These are phyloP conservation scores for Limnephilus lunatus DNA, from an alignment of 2,888 invertebrate genomes.

Conservation along the genomic window DNA sequence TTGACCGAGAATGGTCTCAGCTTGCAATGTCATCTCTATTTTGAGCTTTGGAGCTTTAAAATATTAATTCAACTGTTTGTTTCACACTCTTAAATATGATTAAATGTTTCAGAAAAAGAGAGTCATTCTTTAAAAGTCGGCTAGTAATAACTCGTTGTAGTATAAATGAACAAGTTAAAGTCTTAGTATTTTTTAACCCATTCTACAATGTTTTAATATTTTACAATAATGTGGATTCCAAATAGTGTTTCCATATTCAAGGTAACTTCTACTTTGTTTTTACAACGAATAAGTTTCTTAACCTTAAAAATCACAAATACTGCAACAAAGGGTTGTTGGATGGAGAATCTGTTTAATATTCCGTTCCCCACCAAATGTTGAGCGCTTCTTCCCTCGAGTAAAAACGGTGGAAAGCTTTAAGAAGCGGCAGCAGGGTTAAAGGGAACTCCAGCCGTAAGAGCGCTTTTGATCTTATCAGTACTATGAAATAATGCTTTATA, in stretches of 20 bases:
- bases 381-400: slow-evolving; percentile 8
- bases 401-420: slow-evolving; percentile 45
- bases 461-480: slow-evolving; percentile 87
- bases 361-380: neutral
- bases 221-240: too few relatives aligned
- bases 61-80: too few relatives aligned
- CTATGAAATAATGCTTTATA: slow-evolving; percentile 86
- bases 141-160: neutral
- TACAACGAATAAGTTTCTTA: too few relatives aligned
- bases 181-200: too few relatives aligned
- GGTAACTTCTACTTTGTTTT: too few relatives aligned
- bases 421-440: slow-evolving; percentile 72
- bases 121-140: neutral
- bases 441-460: slow-evolving; percentile 80
- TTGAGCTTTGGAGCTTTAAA: neutral
- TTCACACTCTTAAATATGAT: neutral
- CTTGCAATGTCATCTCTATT: neutral
- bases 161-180: neutral
- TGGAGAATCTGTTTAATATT: neutral
- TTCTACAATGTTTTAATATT: too few relatives aligned
- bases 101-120: neutral
- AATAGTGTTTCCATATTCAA: too few relatives aligned
- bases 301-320: neutral
- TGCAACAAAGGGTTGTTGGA: neutral
- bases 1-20: too few relatives aligned